These are phyloP conservation scores for Cyclopterus lumpus DNA, from an alignment of 2,797 vertebrate species.

Conservation along the genomic window DNA sequence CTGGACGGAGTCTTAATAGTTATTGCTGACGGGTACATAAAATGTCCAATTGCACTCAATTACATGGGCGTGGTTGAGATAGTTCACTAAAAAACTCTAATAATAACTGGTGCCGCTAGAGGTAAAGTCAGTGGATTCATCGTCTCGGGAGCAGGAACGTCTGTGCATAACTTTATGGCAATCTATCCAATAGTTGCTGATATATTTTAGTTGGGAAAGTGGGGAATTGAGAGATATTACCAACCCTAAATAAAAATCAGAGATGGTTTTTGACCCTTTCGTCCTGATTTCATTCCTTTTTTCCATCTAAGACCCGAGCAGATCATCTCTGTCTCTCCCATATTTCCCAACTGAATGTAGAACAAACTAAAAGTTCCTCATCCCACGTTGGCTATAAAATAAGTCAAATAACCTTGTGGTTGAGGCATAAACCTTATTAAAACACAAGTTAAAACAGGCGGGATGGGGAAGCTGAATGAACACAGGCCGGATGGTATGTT, in stretches of 20 bases:
- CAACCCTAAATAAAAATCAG: background rate
- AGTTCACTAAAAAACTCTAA: background rate
- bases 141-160: background rate
- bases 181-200: background rate
- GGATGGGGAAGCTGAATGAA: slow-evolving; percentile 24
- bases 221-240: background rate
- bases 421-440: slow-evolving; percentile 28
- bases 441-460: slow-evolving; percentile 25
- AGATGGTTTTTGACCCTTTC: no score
- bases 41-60: background rate
- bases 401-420: slow-evolving; percentile 9
- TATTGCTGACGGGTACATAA: background rate
- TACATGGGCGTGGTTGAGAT: background rate
- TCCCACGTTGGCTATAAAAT: background rate
- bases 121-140: background rate
- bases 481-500: slow-evolving; percentile 26
- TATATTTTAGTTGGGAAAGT: background rate
- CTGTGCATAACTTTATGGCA: background rate
- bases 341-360: background rate
- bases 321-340: background rate
- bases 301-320: background rate
- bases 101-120: background rate
- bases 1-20: background rate
- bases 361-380: background rate
- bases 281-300: background rate